These are phyloP conservation scores for Chiloscyllium plagiosum DNA, from an alignment of 2,113 vertebrate species.

Conservation along the genomic window DNA sequence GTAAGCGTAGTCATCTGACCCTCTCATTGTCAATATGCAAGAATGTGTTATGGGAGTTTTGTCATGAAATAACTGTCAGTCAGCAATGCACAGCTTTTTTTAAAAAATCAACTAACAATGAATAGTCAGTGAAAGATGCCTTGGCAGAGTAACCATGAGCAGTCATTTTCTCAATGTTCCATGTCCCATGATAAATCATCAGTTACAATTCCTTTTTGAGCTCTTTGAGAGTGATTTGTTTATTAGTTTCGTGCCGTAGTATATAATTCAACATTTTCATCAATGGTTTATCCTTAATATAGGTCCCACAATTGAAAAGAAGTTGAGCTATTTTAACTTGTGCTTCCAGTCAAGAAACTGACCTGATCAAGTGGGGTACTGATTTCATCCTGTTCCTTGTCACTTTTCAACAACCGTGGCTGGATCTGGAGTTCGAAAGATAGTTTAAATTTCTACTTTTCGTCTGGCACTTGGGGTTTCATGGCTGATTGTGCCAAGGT, in stretches of 20 bases:
- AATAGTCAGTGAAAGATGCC: background rate
- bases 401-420: background rate
- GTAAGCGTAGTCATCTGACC: background rate
- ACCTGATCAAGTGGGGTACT: background rate
- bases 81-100: background rate
- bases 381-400: background rate
- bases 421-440: background rate
- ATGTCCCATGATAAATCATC: background rate
- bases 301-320: background rate
- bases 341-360: background rate
- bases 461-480: background rate
- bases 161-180: background rate
- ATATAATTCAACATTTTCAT: background rate
- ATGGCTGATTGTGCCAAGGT: background rate
- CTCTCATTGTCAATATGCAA: slow-evolving; percentile 20
- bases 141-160: background rate
- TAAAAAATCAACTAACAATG: background rate
- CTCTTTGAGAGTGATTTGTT: background rate
- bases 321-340: background rate
- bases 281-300: background rate
- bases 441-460: background rate
- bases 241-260: background rate
- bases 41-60: background rate
- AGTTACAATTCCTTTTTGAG: background rate
- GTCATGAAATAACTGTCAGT: background rate